Evolutionary conservation across 37 sponge, comb jelly and placozoan genomes (phyloP).

Genomic region (Petrosia ficiformis): DNA sequence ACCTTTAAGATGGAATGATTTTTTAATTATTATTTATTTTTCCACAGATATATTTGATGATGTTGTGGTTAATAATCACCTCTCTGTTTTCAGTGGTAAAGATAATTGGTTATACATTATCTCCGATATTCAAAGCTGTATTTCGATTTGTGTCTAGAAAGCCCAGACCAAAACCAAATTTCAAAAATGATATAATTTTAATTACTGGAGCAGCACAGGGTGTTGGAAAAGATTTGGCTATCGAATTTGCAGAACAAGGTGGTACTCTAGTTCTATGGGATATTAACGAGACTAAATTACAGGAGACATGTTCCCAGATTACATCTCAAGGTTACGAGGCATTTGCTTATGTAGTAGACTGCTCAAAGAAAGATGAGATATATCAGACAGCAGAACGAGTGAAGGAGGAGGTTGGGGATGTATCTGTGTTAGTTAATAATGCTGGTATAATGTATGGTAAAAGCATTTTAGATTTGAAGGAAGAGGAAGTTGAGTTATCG

Average conservation of each 20-base stretch:
- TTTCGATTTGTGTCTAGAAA: too few relatives aligned
- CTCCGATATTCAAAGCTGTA: too few relatives aligned
- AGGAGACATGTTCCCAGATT: slow-evolving; percentile 22
- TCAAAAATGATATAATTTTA: slow-evolving; percentile 69
- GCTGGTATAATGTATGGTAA: slow-evolving; percentile 84
- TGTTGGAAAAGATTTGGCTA: slow-evolving; percentile 75
- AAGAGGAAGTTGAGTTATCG: slow-evolving; percentile 51
- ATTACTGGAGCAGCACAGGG: slow-evolving; percentile 88
- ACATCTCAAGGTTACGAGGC: slow-evolving; percentile 34
- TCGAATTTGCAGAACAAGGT: slow-evolving; percentile 54
- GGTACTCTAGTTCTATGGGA: slow-evolving; percentile 84
- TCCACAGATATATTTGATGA: too few relatives aligned
- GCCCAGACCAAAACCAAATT: slow-evolving; percentile 11
- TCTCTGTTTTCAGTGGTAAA: too few relatives aligned
- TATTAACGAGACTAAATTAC: slow-evolving; percentile 60
- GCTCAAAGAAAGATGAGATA: slow-evolving; percentile 68
- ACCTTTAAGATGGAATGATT: too few relatives aligned
- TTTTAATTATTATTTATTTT: too few relatives aligned
- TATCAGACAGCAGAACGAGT: slow-evolving; percentile 57
- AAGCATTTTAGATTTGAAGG: slow-evolving; percentile 35
- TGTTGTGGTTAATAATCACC: too few relatives aligned
- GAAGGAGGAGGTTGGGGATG: slow-evolving; percentile 80
- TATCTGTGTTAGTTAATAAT: slow-evolving; percentile 86
- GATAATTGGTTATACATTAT: too few relatives aligned
- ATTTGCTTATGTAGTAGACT: slow-evolving; percentile 58